Conservation (phyloP, 2,113 vertebrate genomes). For the Malaclemys terrapin region DNA sequence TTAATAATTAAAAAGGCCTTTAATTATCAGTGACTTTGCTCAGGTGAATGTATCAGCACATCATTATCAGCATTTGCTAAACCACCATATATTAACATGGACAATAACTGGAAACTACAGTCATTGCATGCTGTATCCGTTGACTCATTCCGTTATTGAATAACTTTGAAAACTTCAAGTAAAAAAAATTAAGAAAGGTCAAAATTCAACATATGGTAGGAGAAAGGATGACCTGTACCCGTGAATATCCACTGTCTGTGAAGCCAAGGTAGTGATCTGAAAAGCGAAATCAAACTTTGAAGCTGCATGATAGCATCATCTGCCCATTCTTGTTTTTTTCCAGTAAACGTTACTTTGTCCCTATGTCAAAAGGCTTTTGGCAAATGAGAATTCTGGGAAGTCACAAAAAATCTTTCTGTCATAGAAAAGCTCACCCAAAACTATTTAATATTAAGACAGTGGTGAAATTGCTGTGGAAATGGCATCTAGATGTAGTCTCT, state of each 20-base stretch:
- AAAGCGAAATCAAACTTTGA: background rate
- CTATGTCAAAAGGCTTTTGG: background rate
- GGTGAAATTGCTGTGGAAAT: rapidly evolving
- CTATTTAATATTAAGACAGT: rapidly evolving
- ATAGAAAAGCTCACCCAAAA: background rate
- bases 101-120: background rate
- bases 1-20: background rate
- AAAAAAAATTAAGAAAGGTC: background rate
- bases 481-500: rapidly evolving
- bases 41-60: constrained; percentile 7
- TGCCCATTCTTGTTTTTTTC: background rate
- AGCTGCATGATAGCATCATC: background rate
- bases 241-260: background rate
- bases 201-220: background rate
- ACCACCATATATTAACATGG: background rate
- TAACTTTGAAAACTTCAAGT: background rate
- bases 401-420: background rate
- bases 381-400: background rate
- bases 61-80: constrained; percentile 10
- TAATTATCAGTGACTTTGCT: constrained; percentile 15
- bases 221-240: background rate
- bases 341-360: background rate
- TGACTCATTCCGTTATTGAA: background rate
- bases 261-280: background rate
- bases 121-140: background rate